These are phyloP conservation scores for Andrena flavipes DNA, from an alignment of 2,888 invertebrate species.

Conservation along the genomic window DNA sequence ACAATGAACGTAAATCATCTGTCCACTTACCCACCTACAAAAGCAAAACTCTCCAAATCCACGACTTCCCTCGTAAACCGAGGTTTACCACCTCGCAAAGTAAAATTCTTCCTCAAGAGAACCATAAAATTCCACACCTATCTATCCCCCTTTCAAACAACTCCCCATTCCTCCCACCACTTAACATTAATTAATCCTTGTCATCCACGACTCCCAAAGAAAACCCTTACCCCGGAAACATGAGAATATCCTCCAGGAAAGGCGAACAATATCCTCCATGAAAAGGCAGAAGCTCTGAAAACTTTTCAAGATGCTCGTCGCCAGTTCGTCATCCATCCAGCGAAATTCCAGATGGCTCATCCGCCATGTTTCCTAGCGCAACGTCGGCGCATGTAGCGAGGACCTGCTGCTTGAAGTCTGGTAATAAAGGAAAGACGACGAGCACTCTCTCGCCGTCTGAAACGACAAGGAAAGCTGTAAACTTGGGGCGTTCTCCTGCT, in stretches of 20 bases:
- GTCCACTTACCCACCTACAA: too few species aligned
- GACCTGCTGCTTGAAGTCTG: constrained; percentile 32
- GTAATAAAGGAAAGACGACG: constrained; percentile 37
- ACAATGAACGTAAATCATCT: too few species aligned
- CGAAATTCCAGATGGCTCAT: constrained; percentile 38
- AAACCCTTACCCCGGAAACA: not conserved
- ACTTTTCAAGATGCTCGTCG: constrained; percentile 24
- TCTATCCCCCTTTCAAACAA: not conserved
- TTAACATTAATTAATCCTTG: constrained; percentile 3
- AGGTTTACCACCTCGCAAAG: not conserved
- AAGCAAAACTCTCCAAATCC: not conserved
- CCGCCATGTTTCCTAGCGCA: constrained; percentile 11
- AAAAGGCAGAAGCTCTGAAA: constrained; percentile 3
- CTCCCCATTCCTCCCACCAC: not conserved
- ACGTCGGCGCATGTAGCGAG: constrained; percentile 19
- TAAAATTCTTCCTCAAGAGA: not conserved
- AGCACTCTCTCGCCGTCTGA: not conserved
- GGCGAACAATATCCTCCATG: not conserved
- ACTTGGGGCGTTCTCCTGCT: constrained; percentile 2
- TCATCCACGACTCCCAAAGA: not conserved
- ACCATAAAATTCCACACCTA: not conserved
- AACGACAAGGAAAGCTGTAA: constrained; percentile 25
- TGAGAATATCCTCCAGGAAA: not conserved
- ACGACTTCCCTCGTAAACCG: not conserved
- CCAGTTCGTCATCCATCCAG: constrained; percentile 34